Evolutionary conservation across 2,797 vertebrate species (phyloP).

Genomic region (Melanotaenia parkinsoni): DNA sequence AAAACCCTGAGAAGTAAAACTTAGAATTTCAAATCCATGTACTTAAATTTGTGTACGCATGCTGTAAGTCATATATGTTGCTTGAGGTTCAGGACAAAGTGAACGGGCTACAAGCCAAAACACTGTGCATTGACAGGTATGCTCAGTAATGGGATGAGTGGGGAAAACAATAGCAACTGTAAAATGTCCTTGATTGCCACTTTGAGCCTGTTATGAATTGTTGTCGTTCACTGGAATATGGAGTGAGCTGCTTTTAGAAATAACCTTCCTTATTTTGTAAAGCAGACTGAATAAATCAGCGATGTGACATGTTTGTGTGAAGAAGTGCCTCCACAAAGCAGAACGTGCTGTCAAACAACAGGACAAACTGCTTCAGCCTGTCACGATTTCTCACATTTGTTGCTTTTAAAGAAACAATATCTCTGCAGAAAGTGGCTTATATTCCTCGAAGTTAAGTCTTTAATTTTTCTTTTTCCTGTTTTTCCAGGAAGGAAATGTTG

Average conservation of each 20-base stretch:
- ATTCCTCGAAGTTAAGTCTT: background rate
- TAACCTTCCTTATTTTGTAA: constrained; percentile 32
- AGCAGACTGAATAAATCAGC: constrained; percentile 24
- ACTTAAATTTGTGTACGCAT: no score
- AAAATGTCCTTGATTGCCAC: background rate
- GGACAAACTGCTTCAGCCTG: background rate
- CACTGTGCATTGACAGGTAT: background rate
- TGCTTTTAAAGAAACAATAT: background rate
- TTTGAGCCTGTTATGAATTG: background rate
- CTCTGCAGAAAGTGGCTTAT: background rate
- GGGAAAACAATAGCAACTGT: background rate
- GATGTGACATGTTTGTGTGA: constrained; percentile 26
- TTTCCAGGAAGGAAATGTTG: no score
- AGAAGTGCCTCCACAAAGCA: constrained; percentile 27
- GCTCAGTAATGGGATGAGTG: background rate
- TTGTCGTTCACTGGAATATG: constrained; percentile 6
- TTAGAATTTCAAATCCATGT: no score
- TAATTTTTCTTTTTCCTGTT: background rate
- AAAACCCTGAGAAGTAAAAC: no score
- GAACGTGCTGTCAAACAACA: constrained; percentile 27
- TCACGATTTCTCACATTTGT: constrained; percentile 9
- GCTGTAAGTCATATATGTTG: background rate
- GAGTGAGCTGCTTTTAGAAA: background rate
- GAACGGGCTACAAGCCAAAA: background rate
- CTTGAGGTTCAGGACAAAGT: background rate